phyloP scores from a whole-genome alignment of 2,113 vertebrate species.

The Pycnonotus jocosus region DNA sequence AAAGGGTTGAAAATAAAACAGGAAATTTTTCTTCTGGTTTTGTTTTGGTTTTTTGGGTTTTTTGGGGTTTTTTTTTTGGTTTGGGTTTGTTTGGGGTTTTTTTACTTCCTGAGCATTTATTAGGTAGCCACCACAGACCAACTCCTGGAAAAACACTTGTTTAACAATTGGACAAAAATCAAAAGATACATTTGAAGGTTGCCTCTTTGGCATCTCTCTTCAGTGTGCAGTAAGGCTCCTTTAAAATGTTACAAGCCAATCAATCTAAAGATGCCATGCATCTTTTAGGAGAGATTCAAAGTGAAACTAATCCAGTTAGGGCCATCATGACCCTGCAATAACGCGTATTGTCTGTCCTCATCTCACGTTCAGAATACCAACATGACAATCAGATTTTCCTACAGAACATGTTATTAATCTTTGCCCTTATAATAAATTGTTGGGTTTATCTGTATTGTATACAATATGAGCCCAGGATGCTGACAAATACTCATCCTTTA shows the following conservation, averaged over 20 bases:
- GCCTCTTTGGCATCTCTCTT: background rate
- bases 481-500: background rate
- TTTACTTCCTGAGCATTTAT: background rate
- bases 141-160: background rate
- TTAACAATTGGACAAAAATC: background rate
- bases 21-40: background rate
- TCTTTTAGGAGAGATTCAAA: background rate
- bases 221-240: background rate
- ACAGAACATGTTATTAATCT: background rate
- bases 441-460: background rate
- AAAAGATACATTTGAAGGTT: background rate
- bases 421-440: background rate
- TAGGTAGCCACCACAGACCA: background rate
- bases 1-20: background rate
- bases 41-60: background rate
- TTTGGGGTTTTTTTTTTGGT: too few species aligned
- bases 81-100: too few species aligned
- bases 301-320: background rate
- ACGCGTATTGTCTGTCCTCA: background rate
- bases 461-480: background rate
- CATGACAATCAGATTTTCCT: background rate
- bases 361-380: background rate
- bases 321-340: fast-evolving
- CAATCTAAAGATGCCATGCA: background rate
- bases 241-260: background rate